Base-by-base conservation (phyloP, 64 coral and sea anemone species). In the Actinia tenebrosa region DNA sequence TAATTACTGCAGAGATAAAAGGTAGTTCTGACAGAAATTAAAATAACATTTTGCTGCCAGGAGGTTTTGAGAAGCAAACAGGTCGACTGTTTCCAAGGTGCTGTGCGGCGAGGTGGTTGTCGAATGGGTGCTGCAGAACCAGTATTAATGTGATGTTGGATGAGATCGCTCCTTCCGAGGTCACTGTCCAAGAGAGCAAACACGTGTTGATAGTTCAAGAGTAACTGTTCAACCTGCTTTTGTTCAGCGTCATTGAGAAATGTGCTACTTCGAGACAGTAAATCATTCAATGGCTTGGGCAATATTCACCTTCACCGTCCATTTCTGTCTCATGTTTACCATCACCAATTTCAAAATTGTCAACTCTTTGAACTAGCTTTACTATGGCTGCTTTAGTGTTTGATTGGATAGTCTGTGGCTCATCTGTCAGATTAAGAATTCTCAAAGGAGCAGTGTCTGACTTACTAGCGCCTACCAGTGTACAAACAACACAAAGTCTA, bases 381-480 rank as follows among this genome's bases (percentile, higher is more conserved):
- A 23, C 77, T 78, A 88, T 88, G 16, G 87, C 87, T 27, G 54
- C 86, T 15, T 56, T 78, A 13, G 86, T 88, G 60, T 62, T 62
- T 62, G 60, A 15, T 88, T 37, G 3, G 59, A 77, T 63, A 56
- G 78, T 88, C 25, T 80, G 56, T 43, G 77, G 87, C 44, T 88
- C 30, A 75, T 88, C 87, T 3, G 77, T 82, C 1, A 79, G 43
- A 19, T 64, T 80, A 42, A 88, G 71, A 19, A 80, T 23, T 47
- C 87, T 16, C 59, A 88, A 7, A 0, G 56, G 77, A 63, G 64
- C 25, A 80, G 78, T 46, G 17, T 13, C 37, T 6, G 83, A 84
- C 4, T 11, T 26, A 58, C 3, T 52, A 23, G 59, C 59, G 83
- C 59, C 83, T 13, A 84, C 83, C 56, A 84, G 53, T 26, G 83